Percentiles rank a stretch among this genome's conserved stretches.
Conservation (phyloP, 2,113 vertebrate genomes). For the Accipiter cooperii region DNA sequence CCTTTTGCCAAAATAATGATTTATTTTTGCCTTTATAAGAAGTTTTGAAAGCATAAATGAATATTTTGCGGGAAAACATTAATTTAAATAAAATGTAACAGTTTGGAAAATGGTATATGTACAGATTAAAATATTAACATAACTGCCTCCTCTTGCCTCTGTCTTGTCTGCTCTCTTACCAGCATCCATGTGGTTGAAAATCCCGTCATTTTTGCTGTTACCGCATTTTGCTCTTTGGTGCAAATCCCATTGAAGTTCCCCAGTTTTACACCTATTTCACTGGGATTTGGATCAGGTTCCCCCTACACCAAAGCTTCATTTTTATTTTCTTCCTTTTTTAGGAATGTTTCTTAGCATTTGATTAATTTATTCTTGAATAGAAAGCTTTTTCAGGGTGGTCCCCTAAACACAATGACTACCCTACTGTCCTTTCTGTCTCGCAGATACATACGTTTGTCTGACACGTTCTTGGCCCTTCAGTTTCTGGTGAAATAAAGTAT, state of each 20-base stretch:
- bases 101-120: slow-evolving; percentile 71
- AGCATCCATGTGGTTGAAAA: not conserved
- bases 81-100: slow-evolving; percentile 84
- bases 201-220: not conserved
- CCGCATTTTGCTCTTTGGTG: not conserved
- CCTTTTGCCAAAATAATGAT: slow-evolving; percentile 89
- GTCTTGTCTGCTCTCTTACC: not conserved
- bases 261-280: not conserved
- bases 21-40: slow-evolving; percentile 90
- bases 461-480: not conserved
- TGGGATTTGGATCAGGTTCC: not conserved
- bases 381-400: not conserved
- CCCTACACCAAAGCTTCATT: not conserved
- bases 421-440: not conserved
- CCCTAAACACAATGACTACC: not conserved
- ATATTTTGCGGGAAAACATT: slow-evolving; percentile 81
- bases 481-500: not conserved
- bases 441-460: not conserved
- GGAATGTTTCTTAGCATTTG: not conserved
- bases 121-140: slow-evolving; percentile 89
- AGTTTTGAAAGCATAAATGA: slow-evolving; percentile 74
- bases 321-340: not conserved
- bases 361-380: not conserved
- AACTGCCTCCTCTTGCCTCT: slow-evolving; percentile 28
- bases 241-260: not conserved